These are phyloP conservation scores for Arge pagana DNA, from an alignment of 2,888 invertebrate genomes.

Conservation along the genomic window DNA sequence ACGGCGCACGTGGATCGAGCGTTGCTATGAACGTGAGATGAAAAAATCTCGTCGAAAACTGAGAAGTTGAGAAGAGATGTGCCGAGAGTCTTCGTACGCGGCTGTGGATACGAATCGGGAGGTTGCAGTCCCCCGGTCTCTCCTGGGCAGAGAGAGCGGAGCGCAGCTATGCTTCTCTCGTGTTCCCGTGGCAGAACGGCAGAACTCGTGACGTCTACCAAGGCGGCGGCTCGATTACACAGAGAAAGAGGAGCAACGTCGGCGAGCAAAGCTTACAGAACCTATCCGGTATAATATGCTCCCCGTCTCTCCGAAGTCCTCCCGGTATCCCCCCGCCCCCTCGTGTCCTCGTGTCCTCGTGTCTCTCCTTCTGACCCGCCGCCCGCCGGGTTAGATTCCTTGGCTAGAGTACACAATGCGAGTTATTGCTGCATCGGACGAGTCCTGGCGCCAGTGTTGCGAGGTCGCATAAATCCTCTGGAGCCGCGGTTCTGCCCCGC, in stretches of 20 bases:
- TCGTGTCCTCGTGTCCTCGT: constrained; percentile 41
- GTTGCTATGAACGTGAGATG: no score
- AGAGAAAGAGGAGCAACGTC: constrained; percentile 27
- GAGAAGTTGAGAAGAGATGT: neutral
- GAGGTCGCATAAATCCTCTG: constrained; percentile 49
- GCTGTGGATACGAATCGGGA: neutral
- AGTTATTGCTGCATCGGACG: constrained; percentile 54
- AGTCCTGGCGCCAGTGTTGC: constrained; percentile 51
- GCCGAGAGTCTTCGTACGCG: constrained; percentile 4
- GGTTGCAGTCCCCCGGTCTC: neutral
- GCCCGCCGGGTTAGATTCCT: constrained; percentile 57
- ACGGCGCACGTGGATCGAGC: no score
- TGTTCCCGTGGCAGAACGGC: constrained; percentile 21
- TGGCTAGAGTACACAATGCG: constrained; percentile 55
- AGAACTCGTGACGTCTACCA: constrained; percentile 24
- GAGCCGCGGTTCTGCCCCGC: constrained; percentile 12
- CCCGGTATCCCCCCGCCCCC: constrained; percentile 23
- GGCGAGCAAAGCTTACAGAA: constrained; percentile 31
- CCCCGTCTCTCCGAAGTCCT: constrained; percentile 29
- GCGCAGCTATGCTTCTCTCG: constrained; percentile 16
- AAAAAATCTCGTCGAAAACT: no score
- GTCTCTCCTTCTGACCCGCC: constrained; percentile 50
- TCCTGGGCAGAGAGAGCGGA: neutral
- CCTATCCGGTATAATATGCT: constrained; percentile 39
- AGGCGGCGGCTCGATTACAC: constrained; percentile 41